These are phyloP conservation scores for Antennarius maculatus DNA, from an alignment of 2,797 vertebrate species.

Conservation along the genomic window DNA sequence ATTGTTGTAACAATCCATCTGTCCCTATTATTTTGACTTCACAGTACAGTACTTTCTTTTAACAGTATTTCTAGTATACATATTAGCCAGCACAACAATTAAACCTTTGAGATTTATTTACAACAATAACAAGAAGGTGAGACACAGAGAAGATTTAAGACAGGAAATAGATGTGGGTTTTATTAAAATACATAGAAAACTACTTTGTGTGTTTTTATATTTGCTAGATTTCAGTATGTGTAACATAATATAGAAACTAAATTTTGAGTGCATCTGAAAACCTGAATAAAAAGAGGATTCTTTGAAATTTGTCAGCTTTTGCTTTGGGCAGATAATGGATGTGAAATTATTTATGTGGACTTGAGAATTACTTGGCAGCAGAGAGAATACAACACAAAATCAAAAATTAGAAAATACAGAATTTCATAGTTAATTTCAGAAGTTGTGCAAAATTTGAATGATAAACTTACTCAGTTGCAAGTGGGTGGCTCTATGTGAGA, in stretches of 20 bases:
- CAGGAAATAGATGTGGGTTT: constrained; percentile 84
- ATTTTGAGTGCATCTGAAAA: constrained; percentile 70
- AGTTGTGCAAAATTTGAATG: constrained; percentile 72
- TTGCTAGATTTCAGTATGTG: constrained; percentile 82
- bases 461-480: constrained; percentile 64
- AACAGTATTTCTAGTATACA: constrained; percentile 53
- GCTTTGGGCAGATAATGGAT: constrained; percentile 53
- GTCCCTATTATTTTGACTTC: constrained; percentile 33
- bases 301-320: constrained; percentile 57
- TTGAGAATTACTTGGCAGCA: constrained; percentile 62
- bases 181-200: constrained; percentile 92
- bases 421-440: constrained; percentile 63
- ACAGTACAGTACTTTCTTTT: constrained; percentile 55
- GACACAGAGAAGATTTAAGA: constrained; percentile 84
- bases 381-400: constrained; percentile 54
- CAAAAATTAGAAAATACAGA: constrained; percentile 63
- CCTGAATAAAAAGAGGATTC: constrained; percentile 68
- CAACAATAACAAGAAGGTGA: constrained; percentile 69
- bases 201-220: constrained; percentile 84
- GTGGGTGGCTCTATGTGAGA: constrained; percentile 51
- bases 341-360: constrained; percentile 43
- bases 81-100: constrained; percentile 38
- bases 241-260: constrained; percentile 82
- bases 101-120: constrained; percentile 45
- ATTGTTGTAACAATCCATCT: constrained; percentile 6